Percentiles rank a stretch among this genome's conserved stretches.
These are phyloP conservation scores for Malurus leucopterus DNA, from an alignment of 2,797 vertebrate genomes.

Conservation along the genomic window DNA sequence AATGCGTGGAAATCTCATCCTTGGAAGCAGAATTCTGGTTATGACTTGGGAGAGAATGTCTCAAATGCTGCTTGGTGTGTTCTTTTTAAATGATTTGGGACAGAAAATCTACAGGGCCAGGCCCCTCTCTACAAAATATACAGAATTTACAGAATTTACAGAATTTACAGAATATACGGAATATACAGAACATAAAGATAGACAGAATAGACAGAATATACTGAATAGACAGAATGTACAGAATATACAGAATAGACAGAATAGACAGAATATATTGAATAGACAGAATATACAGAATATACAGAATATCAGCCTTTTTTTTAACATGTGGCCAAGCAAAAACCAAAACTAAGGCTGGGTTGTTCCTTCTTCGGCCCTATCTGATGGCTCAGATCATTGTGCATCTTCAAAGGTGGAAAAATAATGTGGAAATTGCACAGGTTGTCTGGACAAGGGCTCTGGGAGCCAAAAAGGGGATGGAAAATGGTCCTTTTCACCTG, in stretches of 20 bases:
- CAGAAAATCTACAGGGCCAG: neutral
- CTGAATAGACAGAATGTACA: neutral
- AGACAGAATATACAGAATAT: too few species aligned
- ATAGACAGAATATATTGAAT: too few species aligned
- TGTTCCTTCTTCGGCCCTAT: neutral
- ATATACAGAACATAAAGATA: too few species aligned
- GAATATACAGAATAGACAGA: too few species aligned
- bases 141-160: rapidly evolving
- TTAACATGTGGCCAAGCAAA: neutral
- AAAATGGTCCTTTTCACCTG: neutral
- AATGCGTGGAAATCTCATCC: neutral
- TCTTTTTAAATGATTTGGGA: neutral
- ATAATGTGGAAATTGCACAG: rapidly evolving
- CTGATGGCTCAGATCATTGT: rapidly evolving
- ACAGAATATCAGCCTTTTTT: rapidly evolving
- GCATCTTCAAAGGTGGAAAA: neutral
- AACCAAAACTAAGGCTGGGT: neutral
- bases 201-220: too few species aligned
- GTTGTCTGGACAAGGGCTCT: neutral
- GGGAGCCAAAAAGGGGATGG: neutral
- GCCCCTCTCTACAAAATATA: neutral
- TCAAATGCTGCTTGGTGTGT: neutral
- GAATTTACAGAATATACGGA: too few species aligned
- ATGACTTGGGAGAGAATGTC: neutral
- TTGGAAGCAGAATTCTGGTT: neutral